Conservation (phyloP, 2,113 vertebrate genomes). For the Psilopogon haemacephalus region DNA sequence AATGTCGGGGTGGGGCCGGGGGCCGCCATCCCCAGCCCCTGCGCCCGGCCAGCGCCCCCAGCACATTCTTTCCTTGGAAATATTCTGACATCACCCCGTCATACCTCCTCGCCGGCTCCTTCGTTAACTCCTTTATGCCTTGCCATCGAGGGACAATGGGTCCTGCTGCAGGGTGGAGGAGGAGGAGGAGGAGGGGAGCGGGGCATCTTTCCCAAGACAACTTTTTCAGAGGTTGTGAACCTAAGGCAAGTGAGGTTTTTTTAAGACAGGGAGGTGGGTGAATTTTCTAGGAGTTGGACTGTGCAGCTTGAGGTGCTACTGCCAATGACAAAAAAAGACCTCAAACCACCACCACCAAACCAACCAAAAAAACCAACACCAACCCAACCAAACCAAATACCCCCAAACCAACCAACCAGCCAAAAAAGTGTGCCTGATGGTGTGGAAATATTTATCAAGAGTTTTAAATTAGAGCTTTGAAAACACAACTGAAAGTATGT, state of each 20-base stretch:
- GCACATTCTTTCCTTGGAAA: conserved; percentile 72
- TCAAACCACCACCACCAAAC: no score
- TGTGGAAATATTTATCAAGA: not conserved
- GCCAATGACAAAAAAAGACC: not conserved
- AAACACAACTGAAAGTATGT: not conserved
- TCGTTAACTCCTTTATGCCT: conserved; percentile 59
- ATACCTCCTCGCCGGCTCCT: conserved; percentile 58
- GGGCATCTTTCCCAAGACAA: conserved; percentile 37
- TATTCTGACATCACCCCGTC: conserved; percentile 75
- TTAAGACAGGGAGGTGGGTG: not conserved
- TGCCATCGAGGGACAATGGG: conserved; percentile 47
- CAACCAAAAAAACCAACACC: no score
- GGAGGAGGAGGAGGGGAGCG: not conserved
- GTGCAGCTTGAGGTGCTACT: not conserved
- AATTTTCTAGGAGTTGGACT: not conserved
- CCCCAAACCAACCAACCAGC: no score
- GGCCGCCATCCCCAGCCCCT: conserved; percentile 59
- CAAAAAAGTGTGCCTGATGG: rapidly evolving
- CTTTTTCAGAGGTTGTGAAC: not conserved
- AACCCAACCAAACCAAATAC: no score
- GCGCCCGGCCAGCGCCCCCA: conserved; percentile 50
- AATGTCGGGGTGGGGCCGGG: conserved; percentile 73
- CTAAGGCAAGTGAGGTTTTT: not conserved
- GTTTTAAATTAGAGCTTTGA: not conserved
- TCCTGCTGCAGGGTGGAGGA: not conserved